Evolutionary conservation across 2,797 vertebrate genomes (phyloP), one percentile per base, ranked within the genome.

Genomic region (Thripadectes ignobilis): DNA sequence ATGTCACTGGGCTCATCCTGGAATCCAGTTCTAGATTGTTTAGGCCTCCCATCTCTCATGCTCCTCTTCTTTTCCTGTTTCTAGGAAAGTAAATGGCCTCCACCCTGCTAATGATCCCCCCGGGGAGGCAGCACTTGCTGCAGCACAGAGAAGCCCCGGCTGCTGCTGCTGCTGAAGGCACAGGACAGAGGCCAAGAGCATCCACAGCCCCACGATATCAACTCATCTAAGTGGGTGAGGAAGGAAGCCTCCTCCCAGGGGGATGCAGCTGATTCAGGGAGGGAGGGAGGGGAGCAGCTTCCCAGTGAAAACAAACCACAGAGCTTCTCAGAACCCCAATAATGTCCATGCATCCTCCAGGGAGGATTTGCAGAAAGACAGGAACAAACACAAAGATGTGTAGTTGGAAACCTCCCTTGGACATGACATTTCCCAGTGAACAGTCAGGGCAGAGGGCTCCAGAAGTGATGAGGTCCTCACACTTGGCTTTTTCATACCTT

Each of bases 51-150:
- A 95, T 78, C 85, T 92, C 89, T 93, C 89, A 84, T 71, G 66
- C 83, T 91, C 82, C 88, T 88, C 92, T 88, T 65, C 93, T 94
- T 79, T 96, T 96, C 92, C 95, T 96, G 83, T 96, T 96, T 97
- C 95, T 96, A 97, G 95, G 95, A 90, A 96, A 95, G 74, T 59
- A 46, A 79, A 88, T 34, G 81, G 91, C 95, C 95, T 95, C 95
- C 94, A 92, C 94, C 95, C 92, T 91, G 82, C 83, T 87, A 92
- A 94, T 67, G 89, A 93, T 67, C 57, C 67, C 93, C 76, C 85
- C 10, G 61, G 89, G 94, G 74, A 96, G 63, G 94, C 91, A 96
- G 66, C 84, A 32, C 87, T 96, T 75, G 68, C 54, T 91, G 85
- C 76, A 84, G 85, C 85, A 86, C 26, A 78, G 90, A 94, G 67